Evolutionary conservation across 92 coral and sea anemone species (phyloP).

Genomic region (Zoanthus solanderi): DNA sequence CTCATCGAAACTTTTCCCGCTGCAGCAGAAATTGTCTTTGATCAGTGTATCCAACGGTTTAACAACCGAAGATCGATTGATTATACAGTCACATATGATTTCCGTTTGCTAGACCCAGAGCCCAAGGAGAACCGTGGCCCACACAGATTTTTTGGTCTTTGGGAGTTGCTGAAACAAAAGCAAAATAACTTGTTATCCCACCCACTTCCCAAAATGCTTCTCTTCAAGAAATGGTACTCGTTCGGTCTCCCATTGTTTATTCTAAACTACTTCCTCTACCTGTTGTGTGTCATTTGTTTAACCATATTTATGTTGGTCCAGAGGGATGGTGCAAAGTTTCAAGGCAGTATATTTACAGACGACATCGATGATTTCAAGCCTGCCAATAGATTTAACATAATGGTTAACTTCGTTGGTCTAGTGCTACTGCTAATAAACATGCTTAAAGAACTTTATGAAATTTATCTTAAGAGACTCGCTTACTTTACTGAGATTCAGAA

Average conservation of each 20-base stretch:
- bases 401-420: conserved; percentile 54
- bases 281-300: conserved; percentile 56
- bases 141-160: conserved; percentile 69
- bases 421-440: conserved; percentile 62
- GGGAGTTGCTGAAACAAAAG: conserved; percentile 69
- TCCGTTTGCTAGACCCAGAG: conserved; percentile 86
- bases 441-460: conserved; percentile 71
- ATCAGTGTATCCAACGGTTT: conserved; percentile 77
- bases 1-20: conserved; percentile 80
- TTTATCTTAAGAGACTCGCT: conserved; percentile 43
- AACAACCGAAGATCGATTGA: conserved; percentile 53
- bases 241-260: conserved; percentile 73
- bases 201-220: conserved; percentile 75
- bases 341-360: not conserved
- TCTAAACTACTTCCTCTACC: conserved; percentile 63
- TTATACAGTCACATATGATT: conserved; percentile 80
- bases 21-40: conserved; percentile 80
- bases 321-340: conserved; percentile 44
- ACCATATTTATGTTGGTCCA: conserved; percentile 73
- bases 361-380: conserved; percentile 30
- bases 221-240: conserved; percentile 74
- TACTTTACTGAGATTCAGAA: conserved; percentile 71
- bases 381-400: conserved; percentile 24
- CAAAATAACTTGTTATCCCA: conserved; percentile 74
- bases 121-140: conserved; percentile 55